phyloP scores from a whole-genome alignment of 2,113 vertebrate genomes.

The Helogale parvula region DNA sequence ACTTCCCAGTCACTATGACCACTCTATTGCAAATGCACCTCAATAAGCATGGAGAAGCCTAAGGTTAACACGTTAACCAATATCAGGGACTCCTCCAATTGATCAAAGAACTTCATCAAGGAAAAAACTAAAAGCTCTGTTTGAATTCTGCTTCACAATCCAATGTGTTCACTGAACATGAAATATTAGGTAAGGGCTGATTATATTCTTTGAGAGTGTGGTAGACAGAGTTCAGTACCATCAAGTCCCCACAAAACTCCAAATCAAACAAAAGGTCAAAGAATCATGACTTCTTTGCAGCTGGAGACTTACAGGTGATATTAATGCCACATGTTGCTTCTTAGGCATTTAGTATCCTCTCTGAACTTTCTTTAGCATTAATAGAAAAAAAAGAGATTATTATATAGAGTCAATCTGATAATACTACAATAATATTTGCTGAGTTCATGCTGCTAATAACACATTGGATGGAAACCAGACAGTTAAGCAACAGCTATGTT shows the following conservation, averaged over 20 bases:
- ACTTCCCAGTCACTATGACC: neutral
- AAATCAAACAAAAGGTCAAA: neutral
- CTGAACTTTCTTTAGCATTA: neutral
- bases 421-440: neutral
- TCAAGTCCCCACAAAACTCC: neutral
- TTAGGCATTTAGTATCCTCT: neutral
- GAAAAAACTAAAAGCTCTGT: neutral
- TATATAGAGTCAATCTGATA: neutral
- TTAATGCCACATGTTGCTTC: neutral
- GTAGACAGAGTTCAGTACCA: neutral
- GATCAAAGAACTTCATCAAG: neutral
- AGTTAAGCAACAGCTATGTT: neutral
- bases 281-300: neutral
- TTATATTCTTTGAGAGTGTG: neutral
- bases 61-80: neutral
- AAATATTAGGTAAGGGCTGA: neutral
- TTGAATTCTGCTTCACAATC: neutral
- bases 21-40: neutral
- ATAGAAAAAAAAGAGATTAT: conserved; percentile 18
- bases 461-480: neutral
- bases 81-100: neutral
- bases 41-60: neutral
- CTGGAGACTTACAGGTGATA: neutral
- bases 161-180: neutral
- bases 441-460: neutral